Evolutionary conservation across 2,888 invertebrate species (phyloP).

Genomic region (Abrostola tripartita): DNA sequence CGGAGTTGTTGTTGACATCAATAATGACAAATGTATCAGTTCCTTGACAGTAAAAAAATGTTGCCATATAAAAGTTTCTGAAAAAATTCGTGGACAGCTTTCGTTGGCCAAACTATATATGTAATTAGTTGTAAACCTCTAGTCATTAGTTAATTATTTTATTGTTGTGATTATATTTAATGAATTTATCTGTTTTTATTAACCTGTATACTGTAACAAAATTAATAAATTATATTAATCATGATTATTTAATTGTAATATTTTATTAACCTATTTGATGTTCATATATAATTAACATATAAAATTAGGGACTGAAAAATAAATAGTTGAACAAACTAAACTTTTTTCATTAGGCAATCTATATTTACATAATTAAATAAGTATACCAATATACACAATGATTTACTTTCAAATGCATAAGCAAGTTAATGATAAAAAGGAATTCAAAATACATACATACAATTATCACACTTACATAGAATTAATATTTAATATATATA

Average conservation of each 20-base stretch:
- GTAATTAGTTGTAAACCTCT: conserved; percentile 31
- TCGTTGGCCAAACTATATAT: too few relatives aligned
- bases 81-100: too few relatives aligned
- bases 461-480: conserved; percentile 32
- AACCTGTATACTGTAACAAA: neutral
- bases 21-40: too few relatives aligned
- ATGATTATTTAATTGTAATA: neutral
- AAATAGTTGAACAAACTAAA: neutral
- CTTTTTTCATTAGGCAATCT: conserved; percentile 58
- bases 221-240: too few relatives aligned
- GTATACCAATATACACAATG: conserved; percentile 68
- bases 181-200: neutral
- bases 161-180: conserved; percentile 6
- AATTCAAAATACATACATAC: conserved; percentile 59
- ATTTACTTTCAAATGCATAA: conserved; percentile 75
- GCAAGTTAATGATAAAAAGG: conserved; percentile 50
- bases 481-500: conserved; percentile 39
- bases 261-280: neutral
- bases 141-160: conserved; percentile 42
- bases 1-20: too few relatives aligned
- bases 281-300: neutral
- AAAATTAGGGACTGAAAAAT: conserved; percentile 9
- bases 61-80: too few relatives aligned
- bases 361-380: conserved; percentile 83
- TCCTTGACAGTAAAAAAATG: too few relatives aligned